Conservation (phyloP, 2,113 vertebrate species). For the Nibea albiflora region DNA sequence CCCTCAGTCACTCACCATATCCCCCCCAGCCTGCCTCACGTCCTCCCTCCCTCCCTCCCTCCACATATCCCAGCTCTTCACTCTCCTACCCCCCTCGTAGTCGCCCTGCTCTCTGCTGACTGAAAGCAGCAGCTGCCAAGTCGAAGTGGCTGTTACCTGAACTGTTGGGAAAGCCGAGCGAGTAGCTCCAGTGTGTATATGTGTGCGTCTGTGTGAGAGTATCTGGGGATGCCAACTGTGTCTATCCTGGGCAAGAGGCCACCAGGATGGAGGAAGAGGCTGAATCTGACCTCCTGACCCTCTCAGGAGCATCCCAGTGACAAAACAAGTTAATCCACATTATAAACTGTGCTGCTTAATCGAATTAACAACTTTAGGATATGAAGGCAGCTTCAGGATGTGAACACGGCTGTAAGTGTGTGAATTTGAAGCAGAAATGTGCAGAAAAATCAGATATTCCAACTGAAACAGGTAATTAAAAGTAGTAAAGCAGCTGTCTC, state of each 20-base stretch:
- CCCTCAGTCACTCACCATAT: neutral
- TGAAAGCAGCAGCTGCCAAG: slow-evolving; percentile 76
- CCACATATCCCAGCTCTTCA: neutral
- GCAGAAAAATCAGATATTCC: too few species aligned
- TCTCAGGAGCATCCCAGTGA: slow-evolving; percentile 24
- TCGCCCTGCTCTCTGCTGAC: slow-evolving; percentile 45
- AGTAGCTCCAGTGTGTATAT: slow-evolving; percentile 1
- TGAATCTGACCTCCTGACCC: slow-evolving; percentile 47
- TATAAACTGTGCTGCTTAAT: too few species aligned
- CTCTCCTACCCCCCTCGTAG: neutral
- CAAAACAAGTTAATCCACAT: neutral
- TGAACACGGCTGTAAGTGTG: too few species aligned
- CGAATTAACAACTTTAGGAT: too few species aligned
- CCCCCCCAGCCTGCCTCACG: neutral
- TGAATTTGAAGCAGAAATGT: too few species aligned
- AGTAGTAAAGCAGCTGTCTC: too few species aligned
- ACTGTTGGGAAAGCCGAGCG: slow-evolving; percentile 30
- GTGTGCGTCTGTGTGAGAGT: neutral
- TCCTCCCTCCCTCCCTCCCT: neutral
- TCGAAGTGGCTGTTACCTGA: slow-evolving; percentile 73
- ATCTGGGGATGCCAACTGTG: slow-evolving; percentile 47
- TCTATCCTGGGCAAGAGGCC: slow-evolving; percentile 43
- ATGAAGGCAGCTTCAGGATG: too few species aligned
- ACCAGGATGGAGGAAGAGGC: slow-evolving; percentile 55
- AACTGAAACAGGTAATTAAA: too few species aligned